These are phyloP conservation scores for Trogon surrucura DNA, from an alignment of 2,113 vertebrate genomes.

Conservation along the genomic window DNA sequence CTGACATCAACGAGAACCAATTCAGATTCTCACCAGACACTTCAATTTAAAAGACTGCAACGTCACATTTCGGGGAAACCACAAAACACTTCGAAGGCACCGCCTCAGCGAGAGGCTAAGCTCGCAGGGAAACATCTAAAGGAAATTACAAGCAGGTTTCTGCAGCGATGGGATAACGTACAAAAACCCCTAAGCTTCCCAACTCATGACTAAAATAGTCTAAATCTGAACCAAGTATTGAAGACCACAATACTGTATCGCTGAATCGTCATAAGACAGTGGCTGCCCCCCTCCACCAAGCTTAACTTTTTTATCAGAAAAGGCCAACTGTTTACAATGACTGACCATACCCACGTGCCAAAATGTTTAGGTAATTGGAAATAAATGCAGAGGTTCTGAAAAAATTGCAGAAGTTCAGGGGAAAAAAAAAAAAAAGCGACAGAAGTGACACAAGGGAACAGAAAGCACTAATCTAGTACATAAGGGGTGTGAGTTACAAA, in stretches of 20 bases:
- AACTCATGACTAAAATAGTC: neutral
- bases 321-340: neutral
- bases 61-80: neutral
- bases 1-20: neutral
- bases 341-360: neutral
- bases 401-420: neutral
- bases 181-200: neutral
- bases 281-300: neutral
- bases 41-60: neutral
- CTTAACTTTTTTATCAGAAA: neutral
- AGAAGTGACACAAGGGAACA: neutral
- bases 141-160: neutral
- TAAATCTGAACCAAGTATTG: neutral
- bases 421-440: neutral
- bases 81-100: neutral
- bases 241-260: neutral
- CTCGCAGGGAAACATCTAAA: neutral
- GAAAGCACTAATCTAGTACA: neutral
- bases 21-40: neutral
- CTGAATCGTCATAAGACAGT: neutral
- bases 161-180: neutral
- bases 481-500: neutral
- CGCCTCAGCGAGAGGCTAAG: neutral
- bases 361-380: neutral
- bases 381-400: neutral